phyloP scores from a whole-genome alignment of 2,113 vertebrate genomes.

The Mola mola region DNA sequence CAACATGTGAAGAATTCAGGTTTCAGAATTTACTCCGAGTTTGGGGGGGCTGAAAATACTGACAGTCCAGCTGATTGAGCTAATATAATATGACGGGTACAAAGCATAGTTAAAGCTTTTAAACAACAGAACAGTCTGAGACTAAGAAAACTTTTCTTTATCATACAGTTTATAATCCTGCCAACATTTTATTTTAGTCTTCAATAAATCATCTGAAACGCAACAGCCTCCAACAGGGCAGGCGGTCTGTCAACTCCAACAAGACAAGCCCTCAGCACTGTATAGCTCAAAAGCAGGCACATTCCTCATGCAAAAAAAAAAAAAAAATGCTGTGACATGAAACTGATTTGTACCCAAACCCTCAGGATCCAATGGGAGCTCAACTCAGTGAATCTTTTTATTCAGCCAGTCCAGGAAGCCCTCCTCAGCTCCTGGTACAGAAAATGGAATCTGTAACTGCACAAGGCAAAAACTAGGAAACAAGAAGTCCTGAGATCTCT shows the following conservation, averaged over 20 bases:
- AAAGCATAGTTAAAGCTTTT: too few species aligned
- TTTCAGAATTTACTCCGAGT: too few species aligned
- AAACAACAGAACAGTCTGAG: too few species aligned
- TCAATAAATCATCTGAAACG: slow-evolving; percentile 83
- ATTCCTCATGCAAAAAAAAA: slow-evolving; percentile 85
- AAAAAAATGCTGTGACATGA: slow-evolving; percentile 83
- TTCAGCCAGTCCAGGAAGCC: slow-evolving; percentile 16
- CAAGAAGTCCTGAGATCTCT: slow-evolving; percentile 45
- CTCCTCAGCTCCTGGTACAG: slow-evolving; percentile 47
- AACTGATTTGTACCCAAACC: slow-evolving; percentile 52
- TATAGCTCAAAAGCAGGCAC: slow-evolving; percentile 76
- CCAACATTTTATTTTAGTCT: slow-evolving; percentile 69
- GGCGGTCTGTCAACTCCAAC: slow-evolving; percentile 21
- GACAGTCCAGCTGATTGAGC: too few species aligned
- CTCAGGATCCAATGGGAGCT: not conserved
- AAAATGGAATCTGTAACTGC: slow-evolving; percentile 68
- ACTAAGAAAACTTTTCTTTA: slow-evolving; percentile 81
- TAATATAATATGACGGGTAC: too few species aligned
- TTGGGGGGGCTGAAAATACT: too few species aligned
- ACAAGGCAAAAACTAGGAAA: slow-evolving; percentile 14
- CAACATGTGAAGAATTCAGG: too few species aligned
- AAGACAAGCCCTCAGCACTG: slow-evolving; percentile 14
- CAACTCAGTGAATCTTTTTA: slow-evolving; percentile 22
- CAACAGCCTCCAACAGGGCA: slow-evolving; percentile 39
- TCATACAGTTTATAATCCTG: slow-evolving; percentile 67